Evolutionary conservation across 2,888 invertebrate genomes (phyloP).

Genomic region (Lucinisca nassula): DNA sequence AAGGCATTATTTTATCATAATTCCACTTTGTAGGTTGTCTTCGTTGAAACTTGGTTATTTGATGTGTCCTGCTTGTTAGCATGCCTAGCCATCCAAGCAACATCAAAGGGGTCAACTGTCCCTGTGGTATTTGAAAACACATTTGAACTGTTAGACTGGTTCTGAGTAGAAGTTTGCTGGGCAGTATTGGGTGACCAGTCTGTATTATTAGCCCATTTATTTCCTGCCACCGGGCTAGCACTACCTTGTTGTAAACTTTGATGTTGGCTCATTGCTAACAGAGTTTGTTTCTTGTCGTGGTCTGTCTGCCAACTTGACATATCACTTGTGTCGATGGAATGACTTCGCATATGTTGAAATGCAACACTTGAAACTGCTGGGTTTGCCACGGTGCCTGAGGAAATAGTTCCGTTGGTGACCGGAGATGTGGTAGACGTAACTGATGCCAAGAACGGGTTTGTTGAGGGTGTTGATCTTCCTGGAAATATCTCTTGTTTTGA

Average conservation of each 20-base stretch:
- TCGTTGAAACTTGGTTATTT: conserved; percentile 69
- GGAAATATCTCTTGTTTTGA: conserved; percentile 24
- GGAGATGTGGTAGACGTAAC: conserved; percentile 46
- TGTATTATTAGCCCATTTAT: conserved; percentile 47
- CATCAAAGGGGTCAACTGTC: conserved; percentile 93
- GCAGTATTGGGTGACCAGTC: conserved; percentile 44
- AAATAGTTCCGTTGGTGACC: conserved; percentile 50
- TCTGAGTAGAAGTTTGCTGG: neutral
- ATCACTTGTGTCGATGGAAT: conserved; percentile 85
- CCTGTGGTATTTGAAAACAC: conserved; percentile 30
- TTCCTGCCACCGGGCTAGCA: conserved; percentile 56
- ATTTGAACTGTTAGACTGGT: conserved; percentile 34
- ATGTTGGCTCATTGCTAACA: conserved; percentile 87
- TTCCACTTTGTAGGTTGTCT: conserved; percentile 68
- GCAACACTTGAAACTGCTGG: conserved; percentile 21
- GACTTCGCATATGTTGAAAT: conserved; percentile 81
- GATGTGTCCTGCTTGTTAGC: conserved; percentile 88
- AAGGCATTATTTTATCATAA: conserved; percentile 55
- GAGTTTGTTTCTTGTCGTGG: conserved; percentile 76
- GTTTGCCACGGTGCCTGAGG: neutral
- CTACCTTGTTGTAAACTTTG: conserved; percentile 80
- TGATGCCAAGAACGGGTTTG: conserved; percentile 74
- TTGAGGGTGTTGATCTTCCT: conserved; percentile 67
- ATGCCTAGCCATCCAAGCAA: conserved; percentile 93
- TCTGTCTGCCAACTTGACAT: conserved; percentile 71